Evolutionary conservation across 2,797 vertebrate species (phyloP), one percentile per base, ranked within the genome.

Genomic region (Mionectes olivaceus): DNA sequence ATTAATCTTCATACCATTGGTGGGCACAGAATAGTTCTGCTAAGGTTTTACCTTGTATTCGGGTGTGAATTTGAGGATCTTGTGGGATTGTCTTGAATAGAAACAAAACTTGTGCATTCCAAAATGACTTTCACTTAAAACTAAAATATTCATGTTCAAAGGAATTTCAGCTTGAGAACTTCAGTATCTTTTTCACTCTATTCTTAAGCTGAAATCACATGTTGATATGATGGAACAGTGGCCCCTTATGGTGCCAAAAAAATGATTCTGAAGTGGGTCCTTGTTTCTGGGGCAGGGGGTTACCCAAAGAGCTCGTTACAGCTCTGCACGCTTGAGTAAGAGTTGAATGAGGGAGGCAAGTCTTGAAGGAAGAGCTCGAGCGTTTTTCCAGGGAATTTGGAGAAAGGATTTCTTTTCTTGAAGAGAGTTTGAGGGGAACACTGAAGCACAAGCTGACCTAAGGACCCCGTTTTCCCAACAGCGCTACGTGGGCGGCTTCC

Each of bases 401-500:
- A 52, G 24, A 21, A 10, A 24, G 0, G 17, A 0, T 10, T 30
- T n/a, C 13, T 52, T 19, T 37, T 27, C 11, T 41, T 44, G 30
- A 2, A 64, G 50, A 16, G 19, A 4, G n/a, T 65, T 14, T 23
- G 69, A 86, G 65, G 75, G 80, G 41, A 75, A 21, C 33, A 0
- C 3, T 47, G 53, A 21, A 68, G 68, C 49, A 33, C 16, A 46
- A 81, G 73, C 96, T 97, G 95, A 97, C 92, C 2, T 55, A n/a
- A 95, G 81, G 92, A 87, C 95, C 95, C 94, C 16, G 9, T 96
- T 97, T 32, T 97, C 96, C 97, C 94, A 41, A 46, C 96, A 97
- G 97, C 95, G 96, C 81, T 98, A 98, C 53, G 98, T 98, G 89
- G 97, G 96, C 60, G 98, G 98, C 92, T 99, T 98, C 95, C 98